Base-by-base conservation (phyloP, 2,113 vertebrate species). In the Lepisosteus osseus region DNA sequence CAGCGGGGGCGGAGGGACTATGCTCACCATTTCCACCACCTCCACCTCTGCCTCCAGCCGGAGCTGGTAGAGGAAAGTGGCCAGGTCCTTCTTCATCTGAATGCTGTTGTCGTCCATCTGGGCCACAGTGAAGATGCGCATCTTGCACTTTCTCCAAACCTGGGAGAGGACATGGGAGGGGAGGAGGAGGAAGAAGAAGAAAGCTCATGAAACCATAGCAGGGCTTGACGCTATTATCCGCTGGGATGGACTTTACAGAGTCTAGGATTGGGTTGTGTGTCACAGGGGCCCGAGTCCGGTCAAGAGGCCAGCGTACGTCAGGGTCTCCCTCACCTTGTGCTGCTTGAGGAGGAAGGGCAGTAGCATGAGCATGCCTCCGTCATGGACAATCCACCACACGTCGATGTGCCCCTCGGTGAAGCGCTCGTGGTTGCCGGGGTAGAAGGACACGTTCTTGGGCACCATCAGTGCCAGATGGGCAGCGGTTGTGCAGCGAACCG, bases 51-150 rank as follows among this genome's bases (percentile, higher is more conserved):
- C 97, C 83, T 99, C 97, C 68, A 99, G 94, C 74, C 97, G 92
- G 44, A 99, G 90, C 69, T 99, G 97, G 78, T 99, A 99, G 6
- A 99, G 92, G 77, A 99, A 99, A 11, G 90, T 88, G 15, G 96
- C 97, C 76, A 99, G 87, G 70, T 99, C 97, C 72, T 98, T 99
- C 86, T 99, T 99, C 97, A 99, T 99, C 86, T 99, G 97, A 79
- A 99, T 99, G 78, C 97, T 99, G 80, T 99, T 99, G 84, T 99
- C 97, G 1, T 99, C 96, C 95, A 99, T 97, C 84, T 99, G 97
- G 70, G 97, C 97, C 14, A 99, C 97, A 0, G 97, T 99, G 82
- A 99, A 99, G 79, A 99, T 99, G 9, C 97, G 92, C 95, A 98
- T 98, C 77, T 91, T 94, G 83, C 97, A 99, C 81, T 98, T 99